Evolutionary conservation across 1,140 invertebrate species (phyloP), one percentile per base, ranked within the genome.

Genomic region (Pseudomyrmex dendroicus): DNA sequence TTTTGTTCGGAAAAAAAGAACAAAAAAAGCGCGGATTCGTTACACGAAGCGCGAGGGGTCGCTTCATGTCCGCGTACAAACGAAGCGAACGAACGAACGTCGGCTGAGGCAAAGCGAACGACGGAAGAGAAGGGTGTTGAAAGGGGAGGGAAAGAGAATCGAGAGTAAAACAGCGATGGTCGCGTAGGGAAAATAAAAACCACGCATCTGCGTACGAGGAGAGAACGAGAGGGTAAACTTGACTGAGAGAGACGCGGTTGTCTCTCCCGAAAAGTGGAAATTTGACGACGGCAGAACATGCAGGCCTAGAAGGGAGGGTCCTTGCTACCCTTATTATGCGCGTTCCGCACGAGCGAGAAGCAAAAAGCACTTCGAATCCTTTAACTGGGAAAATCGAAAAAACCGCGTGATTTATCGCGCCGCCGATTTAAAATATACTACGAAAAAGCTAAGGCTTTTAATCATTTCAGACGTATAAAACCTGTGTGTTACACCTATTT

Each of bases 1-100:
- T 90, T 89, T 85, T 70, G 87, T 73, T 57, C 12, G 46, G 70
- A 83, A 88, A 85, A 86, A 86, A 86, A 62, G 22, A 67, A 48
- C 56, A 84, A 90, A 91, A 91, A 91, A 91, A 91, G 89, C 86
- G 86, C 86, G 83, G 89, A 91, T 91, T 91, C 90, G 90, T 91
- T 91, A 91, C 90, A 88, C 83, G 57, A 62, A 54, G 54, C 86
- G 78, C 77, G 57, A 85, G 72, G 72, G 73, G 85, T 87, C 78
- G 57, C 25, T 83, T 67, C 59, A 64, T 62, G 84, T 67, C 44
- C 68, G 67, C 78, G 83, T 67, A 73, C 73, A 77, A 85, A 76
- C 84, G 86, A 54, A 82, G 56, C 54, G 10, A 73, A 1, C 15
- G 72, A 59, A 70, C 61, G 73, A 22, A 46, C 67, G 50, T 13